Percentiles rank a stretch among this genome's conserved stretches.
These are phyloP conservation scores for Syritta pipiens DNA, from an alignment of 2,888 invertebrate species.

Conservation along the genomic window DNA sequence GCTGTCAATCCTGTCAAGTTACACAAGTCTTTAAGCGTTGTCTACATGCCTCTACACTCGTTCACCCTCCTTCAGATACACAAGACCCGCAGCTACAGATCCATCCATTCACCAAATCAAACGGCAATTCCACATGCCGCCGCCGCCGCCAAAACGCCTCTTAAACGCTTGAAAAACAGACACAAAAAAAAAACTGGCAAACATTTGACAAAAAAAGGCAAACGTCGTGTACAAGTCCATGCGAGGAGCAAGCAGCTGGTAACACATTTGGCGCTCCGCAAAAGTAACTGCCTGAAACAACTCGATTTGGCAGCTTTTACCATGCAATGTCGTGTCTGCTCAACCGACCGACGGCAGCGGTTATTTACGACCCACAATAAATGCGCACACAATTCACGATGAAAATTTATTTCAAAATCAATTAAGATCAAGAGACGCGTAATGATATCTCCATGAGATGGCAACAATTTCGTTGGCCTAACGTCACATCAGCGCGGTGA, in stretches of 20 bases:
- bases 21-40: slow-evolving; percentile 44
- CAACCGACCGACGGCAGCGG: not conserved
- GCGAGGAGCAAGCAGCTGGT: slow-evolving; percentile 15
- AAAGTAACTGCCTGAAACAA: slow-evolving; percentile 29
- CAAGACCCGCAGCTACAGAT: not conserved
- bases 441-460: slow-evolving; percentile 36
- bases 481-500: not conserved
- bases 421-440: slow-evolving; percentile 32
- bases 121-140: not conserved
- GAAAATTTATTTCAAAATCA: slow-evolving; percentile 42
- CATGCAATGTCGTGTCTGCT: slow-evolving; percentile 2
- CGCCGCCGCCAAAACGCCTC: not conserved
- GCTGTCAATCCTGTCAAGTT: slow-evolving; percentile 55
- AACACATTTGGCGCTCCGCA: slow-evolving; percentile 26
- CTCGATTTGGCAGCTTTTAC: slow-evolving; percentile 26
- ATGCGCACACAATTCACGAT: slow-evolving; percentile 26
- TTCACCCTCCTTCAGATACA: not conserved
- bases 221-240: not conserved
- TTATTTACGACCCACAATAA: slow-evolving; percentile 27
- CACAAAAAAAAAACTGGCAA: slow-evolving; percentile 13
- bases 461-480: slow-evolving; percentile 32
- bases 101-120: slow-evolving; percentile 19
- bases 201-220: not conserved
- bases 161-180: not conserved
- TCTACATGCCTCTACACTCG: slow-evolving; percentile 22